Percentiles rank a stretch among this genome's conserved stretches.
Conservation (phyloP, 2,888 invertebrate genomes). For the Calephelis perditalis region DNA sequence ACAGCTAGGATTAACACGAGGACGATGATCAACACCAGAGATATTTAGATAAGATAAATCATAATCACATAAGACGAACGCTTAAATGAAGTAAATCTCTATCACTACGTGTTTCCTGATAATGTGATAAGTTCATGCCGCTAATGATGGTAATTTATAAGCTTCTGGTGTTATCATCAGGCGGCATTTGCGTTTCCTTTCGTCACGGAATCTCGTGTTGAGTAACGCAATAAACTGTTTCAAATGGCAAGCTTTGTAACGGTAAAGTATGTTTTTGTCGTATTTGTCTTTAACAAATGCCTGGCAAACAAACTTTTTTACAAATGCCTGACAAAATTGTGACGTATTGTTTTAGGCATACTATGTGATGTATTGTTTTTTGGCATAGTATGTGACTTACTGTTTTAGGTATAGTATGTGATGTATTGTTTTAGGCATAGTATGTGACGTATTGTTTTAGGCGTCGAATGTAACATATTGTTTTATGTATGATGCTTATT, state of each 20-base stretch:
- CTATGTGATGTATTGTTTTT: too few relatives aligned
- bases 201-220: constrained; percentile 10
- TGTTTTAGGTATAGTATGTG: too few relatives aligned
- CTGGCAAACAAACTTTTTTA: too few relatives aligned
- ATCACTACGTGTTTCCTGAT: background rate
- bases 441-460: too few relatives aligned
- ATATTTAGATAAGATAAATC: background rate
- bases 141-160: constrained; percentile 12
- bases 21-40: background rate
- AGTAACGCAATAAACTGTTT: constrained; percentile 8
- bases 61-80: background rate
- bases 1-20: too few relatives aligned
- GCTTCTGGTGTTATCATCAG: constrained; percentile 10
- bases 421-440: too few relatives aligned
- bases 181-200: background rate
- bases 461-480: too few relatives aligned
- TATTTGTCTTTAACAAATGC: too few relatives aligned
- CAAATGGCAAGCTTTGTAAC: constrained; percentile 3
- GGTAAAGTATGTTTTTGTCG: background rate
- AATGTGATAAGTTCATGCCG: constrained; percentile 1
- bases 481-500: too few relatives aligned
- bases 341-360: too few relatives aligned
- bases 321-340: too few relatives aligned
- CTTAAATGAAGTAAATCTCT: background rate
- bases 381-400: too few relatives aligned